Evolutionary conservation across 1,140 invertebrate genomes (phyloP).

Genomic region (Drosophila pectinifera): DNA sequence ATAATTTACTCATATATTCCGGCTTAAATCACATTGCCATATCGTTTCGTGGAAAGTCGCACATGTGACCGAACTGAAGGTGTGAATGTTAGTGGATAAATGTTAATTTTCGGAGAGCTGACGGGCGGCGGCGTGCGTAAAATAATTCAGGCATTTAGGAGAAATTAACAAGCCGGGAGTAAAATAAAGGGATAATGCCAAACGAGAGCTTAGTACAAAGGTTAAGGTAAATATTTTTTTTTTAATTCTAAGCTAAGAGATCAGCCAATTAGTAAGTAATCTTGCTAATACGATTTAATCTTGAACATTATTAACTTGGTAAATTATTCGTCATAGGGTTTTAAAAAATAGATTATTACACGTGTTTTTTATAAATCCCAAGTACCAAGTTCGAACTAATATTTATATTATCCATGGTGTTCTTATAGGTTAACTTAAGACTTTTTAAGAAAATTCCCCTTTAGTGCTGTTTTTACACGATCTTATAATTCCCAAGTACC

Average conservation of each 20-base stretch:
- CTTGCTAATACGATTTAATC: slow-evolving; percentile 23
- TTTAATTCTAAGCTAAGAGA: slow-evolving; percentile 3
- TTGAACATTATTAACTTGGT: too few relatives aligned
- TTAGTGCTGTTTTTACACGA: too few relatives aligned
- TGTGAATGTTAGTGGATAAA: slow-evolving; percentile 57
- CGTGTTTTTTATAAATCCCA: neutral
- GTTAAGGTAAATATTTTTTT: slow-evolving; percentile 22
- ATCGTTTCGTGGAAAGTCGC: slow-evolving; percentile 56
- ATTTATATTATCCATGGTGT: neutral
- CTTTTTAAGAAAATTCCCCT: neutral
- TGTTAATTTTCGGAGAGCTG: slow-evolving; percentile 46
- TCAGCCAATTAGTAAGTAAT: slow-evolving; percentile 40
- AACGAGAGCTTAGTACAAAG: slow-evolving; percentile 4
- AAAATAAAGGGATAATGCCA: slow-evolving; percentile 10
- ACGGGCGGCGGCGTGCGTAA: slow-evolving; percentile 6
- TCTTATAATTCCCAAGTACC: neutral
- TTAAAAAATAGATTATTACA: neutral
- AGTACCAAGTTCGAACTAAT: neutral
- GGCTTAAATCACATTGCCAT: slow-evolving; percentile 28
- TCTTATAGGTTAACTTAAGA: neutral
- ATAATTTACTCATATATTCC: slow-evolving; percentile 16
- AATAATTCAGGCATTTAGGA: slow-evolving; percentile 42
- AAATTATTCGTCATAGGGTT: neutral
- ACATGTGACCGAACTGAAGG: slow-evolving; percentile 66
- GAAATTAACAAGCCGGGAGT: slow-evolving; percentile 38